Base-by-base conservation (phyloP, 1,140 invertebrate species). In the Macrotrachela quadricornifera region DNA sequence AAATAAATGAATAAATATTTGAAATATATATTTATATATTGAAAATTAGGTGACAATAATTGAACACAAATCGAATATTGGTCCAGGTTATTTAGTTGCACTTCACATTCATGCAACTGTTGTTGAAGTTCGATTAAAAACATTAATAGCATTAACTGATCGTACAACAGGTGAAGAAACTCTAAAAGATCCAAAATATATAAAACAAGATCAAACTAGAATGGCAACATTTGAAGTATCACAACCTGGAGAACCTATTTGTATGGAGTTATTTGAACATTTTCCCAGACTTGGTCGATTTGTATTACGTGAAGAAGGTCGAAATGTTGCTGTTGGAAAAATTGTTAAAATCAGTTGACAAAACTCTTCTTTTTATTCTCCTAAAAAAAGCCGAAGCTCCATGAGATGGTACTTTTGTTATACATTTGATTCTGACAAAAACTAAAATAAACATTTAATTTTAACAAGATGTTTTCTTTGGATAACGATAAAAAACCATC, bases 251-350 rank as follows among this genome's bases (percentile, higher is more conserved):
- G 87, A 87, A 59, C 79, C 90, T 59, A 91, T 99, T 66, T 99
- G 94, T 73, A 77, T 99, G 74, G 92, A 97, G 77, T 80, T 81
- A 61, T 99, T 96, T 73, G 95, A 92, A 76, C 78, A 86, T 61
- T 95, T 96, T 73, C 85, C 88, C 65, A 91, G 96, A 75, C 88
- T 99, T 85, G 92, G 92, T 60, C 78, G 92, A 69, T 97, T 99
- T 71, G 96, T 90, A 57, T 78, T 99, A 64, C 78, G 94, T 77
- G 92, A 99, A 75, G 92, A 99, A 82, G 90, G 90, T 90, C 75
- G 78, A 77, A 78, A 88, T 60, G 90, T 96, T 75, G 88, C 86
- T 57, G 91, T 94, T 71, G 90, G 90, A 60, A 95, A 95, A 78
- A 86, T 96, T 71, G 77, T 96, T 69, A 92, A 92, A 77, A 81